A percentile compares a stretch with the other conserved stretches of the same genome.
Evolutionary conservation across 2,888 invertebrate species (phyloP).

Genomic region (Rhodophaea formosa): DNA sequence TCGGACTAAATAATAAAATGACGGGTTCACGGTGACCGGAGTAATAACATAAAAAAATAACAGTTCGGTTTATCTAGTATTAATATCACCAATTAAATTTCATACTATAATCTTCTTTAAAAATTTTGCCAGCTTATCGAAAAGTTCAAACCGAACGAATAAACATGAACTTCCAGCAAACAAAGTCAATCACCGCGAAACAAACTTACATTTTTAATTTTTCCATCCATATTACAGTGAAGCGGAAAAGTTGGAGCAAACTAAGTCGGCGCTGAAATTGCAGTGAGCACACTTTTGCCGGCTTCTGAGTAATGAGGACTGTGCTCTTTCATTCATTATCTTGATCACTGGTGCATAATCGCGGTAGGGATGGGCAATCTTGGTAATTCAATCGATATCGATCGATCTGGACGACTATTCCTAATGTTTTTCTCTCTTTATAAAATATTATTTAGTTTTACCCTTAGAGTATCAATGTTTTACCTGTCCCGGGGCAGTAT

Average conservation of each 20-base stretch:
- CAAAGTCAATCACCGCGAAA: slow-evolving; percentile 28
- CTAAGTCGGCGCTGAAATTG: slow-evolving; percentile 33
- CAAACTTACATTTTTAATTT: slow-evolving; percentile 42
- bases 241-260: slow-evolving; percentile 33
- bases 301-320: slow-evolving; percentile 33
- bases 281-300: slow-evolving; percentile 31
- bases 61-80: too few relatives aligned
- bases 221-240: slow-evolving; percentile 36
- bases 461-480: too few relatives aligned
- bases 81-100: neutral
- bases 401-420: too few relatives aligned
- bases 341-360: slow-evolving; percentile 35
- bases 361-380: slow-evolving; percentile 6
- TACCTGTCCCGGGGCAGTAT: too few relatives aligned
- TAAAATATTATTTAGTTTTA: too few relatives aligned
- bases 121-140: too few relatives aligned
- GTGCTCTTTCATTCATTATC: slow-evolving; percentile 35
- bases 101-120: too few relatives aligned
- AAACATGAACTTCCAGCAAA: neutral
- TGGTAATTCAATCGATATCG: too few relatives aligned
- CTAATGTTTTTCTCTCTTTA: too few relatives aligned
- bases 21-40: too few relatives aligned
- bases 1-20: too few relatives aligned
- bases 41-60: too few relatives aligned
- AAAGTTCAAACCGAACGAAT: neutral